A percentile compares a stretch with the other conserved stretches of the same genome.
Evolutionary conservation across 2,113 vertebrate genomes (phyloP).

Genomic region (Prunella fulvescens): DNA sequence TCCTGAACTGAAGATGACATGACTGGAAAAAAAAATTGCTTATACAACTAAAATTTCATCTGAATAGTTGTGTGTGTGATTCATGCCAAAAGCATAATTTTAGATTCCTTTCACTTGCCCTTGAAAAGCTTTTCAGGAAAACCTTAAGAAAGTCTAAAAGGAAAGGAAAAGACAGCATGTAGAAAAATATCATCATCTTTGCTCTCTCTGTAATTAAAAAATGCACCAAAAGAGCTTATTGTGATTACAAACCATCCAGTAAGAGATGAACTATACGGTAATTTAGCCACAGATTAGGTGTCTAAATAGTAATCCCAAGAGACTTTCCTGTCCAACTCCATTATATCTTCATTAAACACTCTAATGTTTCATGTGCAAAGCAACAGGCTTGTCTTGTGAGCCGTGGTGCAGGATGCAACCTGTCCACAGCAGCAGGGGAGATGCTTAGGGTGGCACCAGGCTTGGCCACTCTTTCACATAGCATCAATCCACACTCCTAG

Average conservation of each 20-base stretch:
- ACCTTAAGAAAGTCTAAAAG: not conserved
- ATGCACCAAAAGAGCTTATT: not conserved
- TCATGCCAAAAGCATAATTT: slow-evolving; percentile 16
- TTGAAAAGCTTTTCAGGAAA: slow-evolving; percentile 9
- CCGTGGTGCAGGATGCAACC: accelerated
- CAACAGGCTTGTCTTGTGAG: not conserved
- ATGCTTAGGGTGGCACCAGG: not conserved
- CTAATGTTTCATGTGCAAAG: not conserved
- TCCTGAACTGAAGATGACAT: not conserved
- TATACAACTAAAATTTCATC: not conserved
- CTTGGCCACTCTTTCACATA: not conserved
- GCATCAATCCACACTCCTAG: not conserved
- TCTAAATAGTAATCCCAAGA: not conserved
- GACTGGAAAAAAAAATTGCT: slow-evolving; percentile 6
- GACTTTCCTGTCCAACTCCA: not conserved
- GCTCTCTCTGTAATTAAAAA: not conserved
- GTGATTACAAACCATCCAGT: not conserved
- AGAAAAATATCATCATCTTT: not conserved
- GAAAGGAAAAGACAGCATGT: not conserved
- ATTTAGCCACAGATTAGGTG: not conserved
- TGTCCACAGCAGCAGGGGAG: not conserved
- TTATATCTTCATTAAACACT: not conserved
- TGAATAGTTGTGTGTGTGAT: not conserved
- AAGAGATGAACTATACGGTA: not conserved
- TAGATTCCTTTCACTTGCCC: slow-evolving; percentile 14